phyloP scores from a whole-genome alignment of 2,113 vertebrate genomes.

The Eptatretus burgeri region DNA sequence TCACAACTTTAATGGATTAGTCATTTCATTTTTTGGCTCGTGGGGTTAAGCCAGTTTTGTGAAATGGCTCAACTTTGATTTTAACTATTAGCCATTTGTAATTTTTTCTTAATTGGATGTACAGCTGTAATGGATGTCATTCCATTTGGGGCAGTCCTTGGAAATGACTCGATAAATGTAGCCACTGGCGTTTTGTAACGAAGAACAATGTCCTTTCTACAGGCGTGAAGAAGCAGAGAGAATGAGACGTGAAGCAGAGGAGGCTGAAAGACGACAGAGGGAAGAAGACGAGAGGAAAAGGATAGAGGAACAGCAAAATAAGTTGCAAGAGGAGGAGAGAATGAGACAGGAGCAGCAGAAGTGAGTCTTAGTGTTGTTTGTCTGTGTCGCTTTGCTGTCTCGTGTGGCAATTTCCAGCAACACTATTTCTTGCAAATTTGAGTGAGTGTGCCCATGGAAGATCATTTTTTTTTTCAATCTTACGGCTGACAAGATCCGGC shows the following conservation, averaged over 20 bases:
- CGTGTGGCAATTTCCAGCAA: too few species aligned
- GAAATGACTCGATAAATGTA: too few species aligned
- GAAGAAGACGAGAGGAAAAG: slow-evolving; percentile 50
- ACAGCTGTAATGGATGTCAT: too few species aligned
- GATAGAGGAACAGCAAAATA: slow-evolving; percentile 52
- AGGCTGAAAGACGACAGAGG: slow-evolving; percentile 37
- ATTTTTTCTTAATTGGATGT: too few species aligned
- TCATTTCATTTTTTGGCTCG: too few species aligned
- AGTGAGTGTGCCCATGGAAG: background rate
- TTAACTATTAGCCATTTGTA: too few species aligned
- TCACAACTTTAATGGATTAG: too few species aligned
- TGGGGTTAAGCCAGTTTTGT: too few species aligned
- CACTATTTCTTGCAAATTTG: slow-evolving; percentile 10
- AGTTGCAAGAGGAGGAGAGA: slow-evolving; percentile 51
- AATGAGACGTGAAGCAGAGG: slow-evolving; percentile 36
- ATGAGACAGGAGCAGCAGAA: slow-evolving; percentile 80
- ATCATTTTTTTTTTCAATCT: slow-evolving; percentile 1
- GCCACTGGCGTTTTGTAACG: too few species aligned
- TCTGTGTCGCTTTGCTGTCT: slow-evolving; percentile 1
- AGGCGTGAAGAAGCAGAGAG: slow-evolving; percentile 43
- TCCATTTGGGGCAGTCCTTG: too few species aligned
- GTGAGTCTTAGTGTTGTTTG: slow-evolving; percentile 19
- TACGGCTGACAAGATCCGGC: background rate
- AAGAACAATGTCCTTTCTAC: too few species aligned
- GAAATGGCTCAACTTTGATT: too few species aligned